Evolutionary conservation across 35 echinoderm and acorn worm genomes (phyloP).

Genomic region (Strongylocentrotus purpuratus): DNA sequence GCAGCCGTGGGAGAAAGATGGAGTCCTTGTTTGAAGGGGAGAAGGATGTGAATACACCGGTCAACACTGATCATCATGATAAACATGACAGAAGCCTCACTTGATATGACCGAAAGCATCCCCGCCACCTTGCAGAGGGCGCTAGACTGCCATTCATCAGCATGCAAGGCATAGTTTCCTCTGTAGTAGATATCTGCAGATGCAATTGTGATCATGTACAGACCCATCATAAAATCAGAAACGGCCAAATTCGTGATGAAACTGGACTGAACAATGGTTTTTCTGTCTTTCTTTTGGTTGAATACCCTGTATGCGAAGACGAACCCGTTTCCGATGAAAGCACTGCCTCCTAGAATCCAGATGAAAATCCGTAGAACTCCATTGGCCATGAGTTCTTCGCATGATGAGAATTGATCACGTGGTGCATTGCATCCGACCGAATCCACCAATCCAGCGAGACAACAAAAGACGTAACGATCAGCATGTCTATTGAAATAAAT

Average conservation of each 20-base stretch:
- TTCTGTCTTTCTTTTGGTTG: background rate
- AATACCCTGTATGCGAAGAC: slow-evolving; percentile 42
- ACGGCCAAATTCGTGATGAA: slow-evolving; percentile 64
- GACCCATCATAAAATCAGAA: slow-evolving; percentile 69
- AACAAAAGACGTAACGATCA: slow-evolving; percentile 24
- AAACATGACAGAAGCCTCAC: slow-evolving; percentile 67
- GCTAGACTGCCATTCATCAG: slow-evolving; percentile 50
- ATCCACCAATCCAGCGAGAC: slow-evolving; percentile 26
- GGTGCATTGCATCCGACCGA: slow-evolving; percentile 30
- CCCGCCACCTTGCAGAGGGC: slow-evolving; percentile 58
- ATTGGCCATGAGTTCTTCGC: slow-evolving; percentile 60
- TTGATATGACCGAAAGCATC: slow-evolving; percentile 57
- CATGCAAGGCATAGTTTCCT: slow-evolving; percentile 54
- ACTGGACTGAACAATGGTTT: slow-evolving; percentile 28
- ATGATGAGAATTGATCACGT: slow-evolving; percentile 49
- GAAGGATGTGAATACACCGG: slow-evolving; percentile 51
- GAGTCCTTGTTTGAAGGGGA: slow-evolving; percentile 54
- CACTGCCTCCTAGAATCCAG: slow-evolving; percentile 66
- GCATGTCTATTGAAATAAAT: slow-evolving; percentile 29
- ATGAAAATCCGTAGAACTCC: slow-evolving; percentile 46
- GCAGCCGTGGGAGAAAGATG: background rate
- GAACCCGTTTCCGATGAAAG: slow-evolving; percentile 59
- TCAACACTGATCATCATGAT: slow-evolving; percentile 66
- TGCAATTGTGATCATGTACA: slow-evolving; percentile 69
- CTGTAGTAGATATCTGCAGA: slow-evolving; percentile 55